These are phyloP conservation scores for Brachionus plicatilis DNA, from an alignment of 1,140 invertebrate species.

Conservation along the genomic window DNA sequence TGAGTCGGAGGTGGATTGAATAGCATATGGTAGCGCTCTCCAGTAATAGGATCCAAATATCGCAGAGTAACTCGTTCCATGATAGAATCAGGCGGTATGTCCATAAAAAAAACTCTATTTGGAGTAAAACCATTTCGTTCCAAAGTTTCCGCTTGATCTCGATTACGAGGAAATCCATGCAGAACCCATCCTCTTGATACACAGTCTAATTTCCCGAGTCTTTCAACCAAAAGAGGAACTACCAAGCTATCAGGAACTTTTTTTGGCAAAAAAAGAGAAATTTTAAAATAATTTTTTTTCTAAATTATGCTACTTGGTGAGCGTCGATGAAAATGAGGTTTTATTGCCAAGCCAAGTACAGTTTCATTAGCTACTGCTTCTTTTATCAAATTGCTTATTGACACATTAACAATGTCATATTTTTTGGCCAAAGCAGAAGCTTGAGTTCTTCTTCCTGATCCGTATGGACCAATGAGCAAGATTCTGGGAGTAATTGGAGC, in stretches of 20 bases:
- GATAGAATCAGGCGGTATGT: conserved; percentile 53
- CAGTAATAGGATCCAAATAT: conserved; percentile 53
- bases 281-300: not conserved
- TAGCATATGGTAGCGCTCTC: conserved; percentile 54
- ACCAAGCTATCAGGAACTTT: conserved; percentile 54
- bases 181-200: conserved; percentile 55
- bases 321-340: conserved; percentile 49
- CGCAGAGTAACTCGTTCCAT: conserved; percentile 52
- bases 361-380: conserved; percentile 53
- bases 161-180: conserved; percentile 51
- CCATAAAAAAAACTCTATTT: conserved; percentile 56
- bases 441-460: conserved; percentile 53
- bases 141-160: conserved; percentile 53
- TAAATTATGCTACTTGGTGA: conserved; percentile 46
- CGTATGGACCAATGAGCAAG: conserved; percentile 53
- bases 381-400: conserved; percentile 52
- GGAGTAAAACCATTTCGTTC: conserved; percentile 49
- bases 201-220: conserved; percentile 53
- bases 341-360: conserved; percentile 49
- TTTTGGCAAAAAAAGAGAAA: not conserved
- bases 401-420: conserved; percentile 56
- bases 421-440: conserved; percentile 53
- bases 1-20: conserved; percentile 54
- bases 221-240: conserved; percentile 49
- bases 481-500: conserved; percentile 53